Percentiles rank a stretch among this genome's conserved stretches.
These are phyloP conservation scores for Gadopsis marmoratus DNA, from an alignment of 2,797 vertebrate genomes.

Conservation along the genomic window DNA sequence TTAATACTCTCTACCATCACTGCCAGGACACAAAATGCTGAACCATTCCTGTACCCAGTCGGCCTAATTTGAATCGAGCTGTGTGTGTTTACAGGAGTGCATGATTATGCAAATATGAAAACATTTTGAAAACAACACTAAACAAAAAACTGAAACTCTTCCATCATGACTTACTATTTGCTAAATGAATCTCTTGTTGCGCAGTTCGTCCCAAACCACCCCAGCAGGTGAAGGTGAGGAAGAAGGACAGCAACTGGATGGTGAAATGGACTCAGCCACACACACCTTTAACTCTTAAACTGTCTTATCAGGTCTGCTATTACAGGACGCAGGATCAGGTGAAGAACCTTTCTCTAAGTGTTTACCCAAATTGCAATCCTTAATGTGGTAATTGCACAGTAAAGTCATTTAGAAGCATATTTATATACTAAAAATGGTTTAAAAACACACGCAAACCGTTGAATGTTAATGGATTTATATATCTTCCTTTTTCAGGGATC, in stretches of 20 bases:
- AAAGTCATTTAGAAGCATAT: no score
- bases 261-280: constrained; percentile 63
- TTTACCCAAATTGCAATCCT: no score
- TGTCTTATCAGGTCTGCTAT: constrained; percentile 72
- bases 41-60: no score
- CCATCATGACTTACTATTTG: not conserved
- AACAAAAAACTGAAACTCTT: not conserved
- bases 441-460: not conserved
- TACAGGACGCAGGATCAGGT: constrained; percentile 62
- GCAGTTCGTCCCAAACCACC: constrained; percentile 72
- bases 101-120: not conserved
- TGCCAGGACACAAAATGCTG: no score
- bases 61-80: no score
- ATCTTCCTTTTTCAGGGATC: constrained; percentile 27
- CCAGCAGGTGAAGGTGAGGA: constrained; percentile 36
- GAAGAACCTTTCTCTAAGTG: not conserved
- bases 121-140: not conserved
- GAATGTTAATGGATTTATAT: no score
- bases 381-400: no score
- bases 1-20: no score
- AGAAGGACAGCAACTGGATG: constrained; percentile 45
- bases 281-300: fast-evolving
- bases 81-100: not conserved
- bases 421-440: no score
- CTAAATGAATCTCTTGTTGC: not conserved